Evolutionary conservation across 2,113 vertebrate genomes (phyloP).

Genomic region (Struthio camelus): DNA sequence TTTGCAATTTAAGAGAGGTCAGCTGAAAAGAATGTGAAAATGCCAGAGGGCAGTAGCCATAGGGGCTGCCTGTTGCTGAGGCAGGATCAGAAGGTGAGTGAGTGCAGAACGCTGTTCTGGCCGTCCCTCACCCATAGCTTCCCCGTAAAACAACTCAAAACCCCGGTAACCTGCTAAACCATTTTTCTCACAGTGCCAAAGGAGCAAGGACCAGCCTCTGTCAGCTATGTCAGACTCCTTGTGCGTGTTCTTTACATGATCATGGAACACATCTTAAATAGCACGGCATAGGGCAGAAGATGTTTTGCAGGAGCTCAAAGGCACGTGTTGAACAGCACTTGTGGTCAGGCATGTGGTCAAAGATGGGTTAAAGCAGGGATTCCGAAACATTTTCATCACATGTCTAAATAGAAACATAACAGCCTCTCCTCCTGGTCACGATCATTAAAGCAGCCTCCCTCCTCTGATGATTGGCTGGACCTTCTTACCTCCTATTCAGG

Average conservation of each 20-base stretch:
- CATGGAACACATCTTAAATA: background rate
- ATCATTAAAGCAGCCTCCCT: background rate
- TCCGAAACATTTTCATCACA: conserved; percentile 19
- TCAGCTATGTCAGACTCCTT: background rate
- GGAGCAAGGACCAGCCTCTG: background rate
- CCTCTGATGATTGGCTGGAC: background rate
- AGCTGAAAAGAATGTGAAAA: background rate
- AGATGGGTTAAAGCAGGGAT: conserved; percentile 13
- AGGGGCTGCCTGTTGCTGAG: rapidly evolving
- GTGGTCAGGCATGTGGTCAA: background rate
- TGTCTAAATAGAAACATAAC: conserved; percentile 47
- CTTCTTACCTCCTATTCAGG: background rate
- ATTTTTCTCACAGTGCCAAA: background rate
- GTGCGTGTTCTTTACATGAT: background rate
- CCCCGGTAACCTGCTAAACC: background rate
- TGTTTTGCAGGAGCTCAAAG: background rate
- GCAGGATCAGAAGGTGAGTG: background rate
- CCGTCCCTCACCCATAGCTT: background rate
- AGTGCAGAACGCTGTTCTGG: background rate
- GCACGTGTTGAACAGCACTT: background rate
- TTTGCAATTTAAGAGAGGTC: background rate
- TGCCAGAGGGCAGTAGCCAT: background rate
- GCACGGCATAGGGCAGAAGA: background rate
- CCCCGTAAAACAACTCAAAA: background rate
- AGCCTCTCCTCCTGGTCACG: background rate